Evolutionary conservation across 2,888 invertebrate genomes (phyloP).

Genomic region (Ophraella communa): DNA sequence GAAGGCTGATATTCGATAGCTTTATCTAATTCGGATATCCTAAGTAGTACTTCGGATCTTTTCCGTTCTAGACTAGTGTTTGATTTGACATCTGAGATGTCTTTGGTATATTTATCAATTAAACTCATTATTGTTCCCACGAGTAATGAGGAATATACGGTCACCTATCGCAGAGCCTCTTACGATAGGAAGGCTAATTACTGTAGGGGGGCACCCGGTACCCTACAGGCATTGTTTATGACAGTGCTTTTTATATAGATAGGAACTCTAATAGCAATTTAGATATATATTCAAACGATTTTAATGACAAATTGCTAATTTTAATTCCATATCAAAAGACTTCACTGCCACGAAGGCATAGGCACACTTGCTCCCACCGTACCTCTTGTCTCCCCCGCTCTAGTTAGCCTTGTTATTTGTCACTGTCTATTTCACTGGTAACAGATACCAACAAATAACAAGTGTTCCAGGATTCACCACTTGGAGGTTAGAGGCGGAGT

Average conservation of each 20-base stretch:
- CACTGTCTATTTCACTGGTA: not conserved
- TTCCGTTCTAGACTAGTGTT: not conserved
- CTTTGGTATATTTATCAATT: not conserved
- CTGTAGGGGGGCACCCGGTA: not conserved
- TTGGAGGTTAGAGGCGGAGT: not conserved
- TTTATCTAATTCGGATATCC: not conserved
- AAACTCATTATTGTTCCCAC: not conserved
- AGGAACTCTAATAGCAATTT: not conserved
- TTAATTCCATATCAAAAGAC: not conserved
- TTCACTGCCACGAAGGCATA: not conserved
- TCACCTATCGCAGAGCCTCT: not conserved
- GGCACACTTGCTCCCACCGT: not conserved
- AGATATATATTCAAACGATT: not conserved
- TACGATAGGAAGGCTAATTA: not conserved
- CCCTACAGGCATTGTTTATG: not conserved
- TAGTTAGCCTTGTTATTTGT: not conserved
- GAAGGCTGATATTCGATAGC: not conserved
- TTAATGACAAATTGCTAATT: not conserved
- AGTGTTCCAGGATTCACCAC: not conserved
- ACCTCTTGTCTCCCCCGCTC: not conserved
- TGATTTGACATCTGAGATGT: not conserved
- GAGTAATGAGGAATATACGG: not conserved
- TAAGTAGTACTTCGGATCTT: not conserved
- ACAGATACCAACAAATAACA: not conserved
- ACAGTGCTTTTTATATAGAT: not conserved